Evolutionary conservation across 2,888 invertebrate genomes (phyloP), one percentile per base, ranked within the genome.

Genomic region (Erpobdella octoculata): DNA sequence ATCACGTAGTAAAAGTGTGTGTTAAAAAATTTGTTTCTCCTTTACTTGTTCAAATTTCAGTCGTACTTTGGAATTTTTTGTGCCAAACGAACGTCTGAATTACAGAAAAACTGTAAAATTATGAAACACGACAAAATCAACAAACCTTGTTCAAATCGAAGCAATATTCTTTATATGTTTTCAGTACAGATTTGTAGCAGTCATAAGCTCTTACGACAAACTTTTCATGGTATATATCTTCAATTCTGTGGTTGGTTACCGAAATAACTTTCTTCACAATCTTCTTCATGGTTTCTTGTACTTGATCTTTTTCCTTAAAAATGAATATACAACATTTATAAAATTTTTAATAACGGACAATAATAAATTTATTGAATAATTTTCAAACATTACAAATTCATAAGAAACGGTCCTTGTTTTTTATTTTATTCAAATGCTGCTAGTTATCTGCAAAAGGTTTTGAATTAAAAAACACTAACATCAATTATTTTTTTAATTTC

Each of bases 141-240:
- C 12, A 78, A 78, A 78, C 84, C 85, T 80, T 81, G 77, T 61
- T 80, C 41, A 84, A 78, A 68, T 81, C 80, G 75, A 83, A 82
- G 76, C 85, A 86, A 33, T 78, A 77, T 46, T 78, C 74, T 68
- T 79, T 78, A 73, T 83, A 82, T 71, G 79, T 72, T 48, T 79
- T 78, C 15, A 82, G 79, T n/a, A 79, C 79, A n/a, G 76, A 74
- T 73, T 81, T 81, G 77, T 85, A 85, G 76, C 85, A 86, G 18
- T 79, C 78, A 72, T 79, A 78, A 72, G 81, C 76, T 9, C 72
- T 77, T 58, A 83, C 76, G n/a, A 75, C 73, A 66, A 76, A 75
- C 31, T 77, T 77, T 21, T n/a, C n/a, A 38, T 41, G 35, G 36
- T 74, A 48, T 12, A 74, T 36, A 4, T 68, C 59, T n/a, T 58